Percentiles rank a stretch among this genome's conserved stretches.
phyloP scores from a whole-genome alignment of 2,888 invertebrate species.

The Eupithecia centaureata region DNA sequence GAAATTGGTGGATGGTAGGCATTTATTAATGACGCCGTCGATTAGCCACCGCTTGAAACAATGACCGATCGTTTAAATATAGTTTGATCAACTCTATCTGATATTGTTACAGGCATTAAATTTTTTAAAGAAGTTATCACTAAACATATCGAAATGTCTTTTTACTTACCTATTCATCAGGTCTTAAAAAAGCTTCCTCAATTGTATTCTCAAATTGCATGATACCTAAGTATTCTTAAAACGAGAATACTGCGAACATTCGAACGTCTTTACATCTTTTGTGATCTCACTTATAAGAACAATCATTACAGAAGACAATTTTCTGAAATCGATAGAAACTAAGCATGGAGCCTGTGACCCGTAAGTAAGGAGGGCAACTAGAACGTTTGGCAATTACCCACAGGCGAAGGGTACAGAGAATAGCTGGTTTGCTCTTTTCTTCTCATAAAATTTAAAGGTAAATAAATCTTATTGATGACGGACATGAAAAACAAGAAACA shows the following conservation, averaged over 20 bases:
- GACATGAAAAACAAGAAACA: too few species aligned
- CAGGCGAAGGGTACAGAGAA: constrained; percentile 13
- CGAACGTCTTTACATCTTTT: constrained; percentile 10
- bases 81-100: constrained; percentile 30
- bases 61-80: constrained; percentile 60
- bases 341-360: constrained; percentile 40
- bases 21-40: constrained; percentile 69
- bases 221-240: constrained; percentile 2
- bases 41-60: constrained; percentile 66
- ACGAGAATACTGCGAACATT: background rate
- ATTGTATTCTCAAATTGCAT: background rate
- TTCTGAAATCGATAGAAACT: constrained; percentile 38
- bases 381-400: constrained; percentile 44
- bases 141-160: background rate
- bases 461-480: background rate
- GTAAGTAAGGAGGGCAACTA: constrained; percentile 42
- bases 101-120: constrained; percentile 20
- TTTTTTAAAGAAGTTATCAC: background rate
- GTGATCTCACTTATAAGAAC: constrained; percentile 30
- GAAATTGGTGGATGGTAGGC: background rate
- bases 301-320: constrained; percentile 33
- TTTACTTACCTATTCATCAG: background rate
- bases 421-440: constrained; percentile 20
- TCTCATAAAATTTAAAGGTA: background rate
- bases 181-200: background rate